phyloP scores from a whole-genome alignment of 1,140 invertebrate species.

The Dreissena rostriformis region DNA sequence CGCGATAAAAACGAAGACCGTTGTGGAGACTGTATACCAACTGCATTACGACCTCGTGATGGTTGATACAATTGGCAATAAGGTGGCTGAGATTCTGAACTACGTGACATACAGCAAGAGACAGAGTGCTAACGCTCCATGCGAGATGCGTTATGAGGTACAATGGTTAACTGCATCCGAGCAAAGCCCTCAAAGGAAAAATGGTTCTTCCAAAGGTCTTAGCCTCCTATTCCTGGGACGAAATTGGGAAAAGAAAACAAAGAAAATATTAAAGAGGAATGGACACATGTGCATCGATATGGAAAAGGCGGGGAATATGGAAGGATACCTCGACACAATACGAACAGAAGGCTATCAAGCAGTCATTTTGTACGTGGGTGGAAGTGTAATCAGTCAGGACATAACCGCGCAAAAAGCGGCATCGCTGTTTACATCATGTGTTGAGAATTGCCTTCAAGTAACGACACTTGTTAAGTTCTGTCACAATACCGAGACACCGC shows the following conservation, averaged over 20 bases:
- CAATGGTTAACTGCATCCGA: background rate
- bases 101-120: background rate
- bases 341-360: background rate
- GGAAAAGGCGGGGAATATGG: background rate
- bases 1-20: conserved; percentile 1
- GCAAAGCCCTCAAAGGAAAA: background rate
- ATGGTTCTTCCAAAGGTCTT: background rate
- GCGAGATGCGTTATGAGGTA: background rate
- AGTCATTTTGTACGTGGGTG: too few relatives aligned
- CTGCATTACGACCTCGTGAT: conserved; percentile 27
- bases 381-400: too few relatives aligned
- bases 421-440: too few relatives aligned
- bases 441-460: too few relatives aligned
- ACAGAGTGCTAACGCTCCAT: background rate
- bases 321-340: background rate
- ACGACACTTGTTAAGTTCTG: too few relatives aligned
- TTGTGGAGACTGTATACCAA: conserved; percentile 22
- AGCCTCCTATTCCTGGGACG: background rate
- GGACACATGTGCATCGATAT: background rate
- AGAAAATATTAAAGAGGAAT: background rate
- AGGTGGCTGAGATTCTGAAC: conserved; percentile 9
- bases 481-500: background rate
- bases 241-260: background rate
- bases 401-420: too few relatives aligned
- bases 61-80: background rate